These are phyloP conservation scores for Serripes groenlandicus DNA, from an alignment of 2,888 invertebrate species.

Conservation along the genomic window DNA sequence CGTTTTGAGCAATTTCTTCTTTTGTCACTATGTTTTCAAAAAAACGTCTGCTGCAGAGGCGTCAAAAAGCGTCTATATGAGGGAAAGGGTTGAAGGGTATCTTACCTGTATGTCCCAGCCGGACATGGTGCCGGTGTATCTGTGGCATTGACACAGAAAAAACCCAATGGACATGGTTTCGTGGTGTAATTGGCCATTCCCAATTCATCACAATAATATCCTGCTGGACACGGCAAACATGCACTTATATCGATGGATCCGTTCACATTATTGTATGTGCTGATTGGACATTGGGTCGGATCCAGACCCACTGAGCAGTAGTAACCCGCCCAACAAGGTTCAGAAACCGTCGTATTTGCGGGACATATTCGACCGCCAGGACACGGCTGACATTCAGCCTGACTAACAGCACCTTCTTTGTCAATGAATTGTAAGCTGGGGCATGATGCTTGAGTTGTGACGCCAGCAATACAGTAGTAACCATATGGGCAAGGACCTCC, in stretches of 20 bases:
- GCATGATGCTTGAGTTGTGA: conserved; percentile 73
- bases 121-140: conserved; percentile 81
- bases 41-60: too few species aligned
- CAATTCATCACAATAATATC: conserved; percentile 81
- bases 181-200: conserved; percentile 78
- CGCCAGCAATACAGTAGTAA: conserved; percentile 83
- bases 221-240: conserved; percentile 82
- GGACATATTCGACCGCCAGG: conserved; percentile 84
- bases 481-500: conserved; percentile 84
- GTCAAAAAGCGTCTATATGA: too few species aligned
- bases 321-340: conserved; percentile 81
- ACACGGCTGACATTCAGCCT: conserved; percentile 81
- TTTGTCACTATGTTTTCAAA: too few species aligned
- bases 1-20: too few species aligned
- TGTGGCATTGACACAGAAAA: conserved; percentile 82
- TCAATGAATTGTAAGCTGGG: conserved; percentile 79
- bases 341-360: conserved; percentile 79
- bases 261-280: conserved; percentile 79
- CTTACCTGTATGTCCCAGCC: conserved; percentile 83
- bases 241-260: conserved; percentile 76
- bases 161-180: conserved; percentile 83
- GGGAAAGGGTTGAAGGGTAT: too few species aligned
- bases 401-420: conserved; percentile 79
- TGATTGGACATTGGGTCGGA: conserved; percentile 72
- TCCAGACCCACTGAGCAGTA: conserved; percentile 78